A percentile compares a stretch with the other conserved stretches of the same genome.
Conservation (phyloP, 2,113 vertebrate genomes). For the Acanthochromis polyacanthus region DNA sequence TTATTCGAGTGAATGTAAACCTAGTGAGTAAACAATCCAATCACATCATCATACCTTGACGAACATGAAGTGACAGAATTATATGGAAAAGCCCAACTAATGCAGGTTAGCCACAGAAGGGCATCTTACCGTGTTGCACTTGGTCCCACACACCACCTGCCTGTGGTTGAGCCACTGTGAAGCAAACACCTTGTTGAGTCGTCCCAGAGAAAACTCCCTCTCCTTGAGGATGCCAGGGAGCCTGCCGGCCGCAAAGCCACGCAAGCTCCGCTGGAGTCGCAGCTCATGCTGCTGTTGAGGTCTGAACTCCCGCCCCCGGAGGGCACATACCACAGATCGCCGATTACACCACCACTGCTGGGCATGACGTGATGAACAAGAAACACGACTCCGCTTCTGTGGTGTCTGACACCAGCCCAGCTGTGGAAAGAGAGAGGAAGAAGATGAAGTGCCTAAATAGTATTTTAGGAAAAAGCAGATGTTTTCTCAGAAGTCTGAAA, state of each 20-base stretch:
- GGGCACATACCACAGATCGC: conserved; percentile 92
- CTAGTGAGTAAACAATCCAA: background rate
- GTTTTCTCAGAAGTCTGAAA: background rate
- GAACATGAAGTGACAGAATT: too few species aligned
- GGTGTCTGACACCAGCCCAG: conserved; percentile 82
- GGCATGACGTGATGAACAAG: conserved; percentile 84
- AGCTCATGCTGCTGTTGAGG: conserved; percentile 91
- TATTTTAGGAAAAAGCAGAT: background rate
- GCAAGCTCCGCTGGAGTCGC: conserved; percentile 88
- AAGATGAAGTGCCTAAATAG: background rate
- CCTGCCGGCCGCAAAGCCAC: conserved; percentile 92
- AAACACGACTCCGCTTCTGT: conserved; percentile 84
- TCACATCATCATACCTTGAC: background rate
- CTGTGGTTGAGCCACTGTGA: conserved; percentile 99
- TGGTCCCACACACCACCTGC: conserved; percentile 98
- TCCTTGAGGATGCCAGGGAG: conserved; percentile 94
- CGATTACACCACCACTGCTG: conserved; percentile 84
- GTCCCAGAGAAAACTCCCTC: conserved; percentile 93
- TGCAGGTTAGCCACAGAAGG: background rate
- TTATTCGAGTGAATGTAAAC: too few species aligned
- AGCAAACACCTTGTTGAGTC: conserved; percentile 98
- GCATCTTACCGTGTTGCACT: conserved; percentile 96
- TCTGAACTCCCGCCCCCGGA: conserved; percentile 93
- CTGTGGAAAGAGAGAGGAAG: conserved; percentile 34
- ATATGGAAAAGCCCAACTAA: too few species aligned